Evolutionary conservation across 2,113 vertebrate species (phyloP).

Genomic region (Serinus canaria): DNA sequence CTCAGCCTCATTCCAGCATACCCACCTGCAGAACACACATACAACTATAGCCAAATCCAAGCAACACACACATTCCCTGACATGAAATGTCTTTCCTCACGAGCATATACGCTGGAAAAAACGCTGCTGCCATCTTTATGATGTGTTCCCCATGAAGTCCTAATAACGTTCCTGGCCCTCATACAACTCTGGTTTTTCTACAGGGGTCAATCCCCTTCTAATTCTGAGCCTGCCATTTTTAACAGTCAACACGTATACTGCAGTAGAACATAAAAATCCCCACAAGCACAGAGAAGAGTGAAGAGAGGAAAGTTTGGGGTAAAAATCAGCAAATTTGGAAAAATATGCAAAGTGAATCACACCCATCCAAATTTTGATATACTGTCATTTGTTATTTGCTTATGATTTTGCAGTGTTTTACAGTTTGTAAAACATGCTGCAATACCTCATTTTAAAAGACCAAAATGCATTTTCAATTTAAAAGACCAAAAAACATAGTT

Average conservation of each 20-base stretch:
- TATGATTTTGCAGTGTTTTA: neutral
- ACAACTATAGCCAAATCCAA: neutral
- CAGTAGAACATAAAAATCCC: neutral
- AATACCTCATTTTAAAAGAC: neutral
- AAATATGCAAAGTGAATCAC: neutral
- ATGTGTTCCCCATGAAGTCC: accelerated
- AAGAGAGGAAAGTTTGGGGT: neutral
- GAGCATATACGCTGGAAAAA: neutral
- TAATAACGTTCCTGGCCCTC: neutral
- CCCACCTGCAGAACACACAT: neutral
- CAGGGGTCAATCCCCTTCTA: neutral
- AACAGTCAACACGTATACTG: neutral
- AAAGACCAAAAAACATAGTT: neutral
- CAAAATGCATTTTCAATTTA: neutral
- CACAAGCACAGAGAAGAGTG: neutral
- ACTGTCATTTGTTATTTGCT: neutral
- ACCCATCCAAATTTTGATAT: neutral
- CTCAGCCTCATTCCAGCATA: neutral
- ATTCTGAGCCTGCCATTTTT: neutral
- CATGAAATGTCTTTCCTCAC: neutral
- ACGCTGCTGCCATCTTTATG: neutral
- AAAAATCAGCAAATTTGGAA: neutral
- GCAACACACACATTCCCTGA: neutral
- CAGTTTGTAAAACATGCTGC: neutral
- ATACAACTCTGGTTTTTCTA: neutral